A percentile compares a stretch with the other conserved stretches of the same genome.
These are phyloP conservation scores for Magallana nippona DNA, from an alignment of 2,888 invertebrate genomes.

Conservation along the genomic window DNA sequence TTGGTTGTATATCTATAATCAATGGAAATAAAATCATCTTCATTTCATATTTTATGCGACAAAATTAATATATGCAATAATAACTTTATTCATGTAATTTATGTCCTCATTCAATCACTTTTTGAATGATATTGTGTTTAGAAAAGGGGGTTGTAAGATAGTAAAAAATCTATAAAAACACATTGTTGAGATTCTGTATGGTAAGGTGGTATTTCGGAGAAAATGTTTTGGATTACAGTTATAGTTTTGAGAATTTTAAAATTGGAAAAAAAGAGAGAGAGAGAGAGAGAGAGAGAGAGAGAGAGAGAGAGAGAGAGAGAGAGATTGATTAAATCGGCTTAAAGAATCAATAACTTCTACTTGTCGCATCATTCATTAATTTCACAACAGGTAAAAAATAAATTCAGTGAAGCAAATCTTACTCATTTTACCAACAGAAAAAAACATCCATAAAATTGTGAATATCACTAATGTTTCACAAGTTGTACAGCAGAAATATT, in stretches of 20 bases:
- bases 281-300: background rate
- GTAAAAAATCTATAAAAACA: background rate
- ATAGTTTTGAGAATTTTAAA: no score
- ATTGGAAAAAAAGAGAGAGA: background rate
- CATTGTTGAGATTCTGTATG: background rate
- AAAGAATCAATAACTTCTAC: no score
- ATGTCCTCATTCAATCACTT: background rate
- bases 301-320: no score
- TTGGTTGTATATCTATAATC: constrained; percentile 48
- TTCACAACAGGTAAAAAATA: constrained; percentile 3
- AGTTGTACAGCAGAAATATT: background rate
- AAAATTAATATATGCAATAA: no score
- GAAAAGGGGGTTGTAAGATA: background rate
- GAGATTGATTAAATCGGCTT: background rate
- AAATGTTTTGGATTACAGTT: no score
- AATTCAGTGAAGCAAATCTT: background rate
- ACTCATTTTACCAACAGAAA: background rate
- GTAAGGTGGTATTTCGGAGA: no score
- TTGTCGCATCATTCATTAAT: background rate
- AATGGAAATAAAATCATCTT: no score
- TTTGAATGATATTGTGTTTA: background rate
- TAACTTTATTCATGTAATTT: no score
- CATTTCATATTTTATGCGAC: no score
- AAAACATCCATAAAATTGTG: background rate
- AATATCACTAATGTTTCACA: background rate